Conservation (phyloP, 2,888 invertebrate species). For the Halocaridina rubra region DNA sequence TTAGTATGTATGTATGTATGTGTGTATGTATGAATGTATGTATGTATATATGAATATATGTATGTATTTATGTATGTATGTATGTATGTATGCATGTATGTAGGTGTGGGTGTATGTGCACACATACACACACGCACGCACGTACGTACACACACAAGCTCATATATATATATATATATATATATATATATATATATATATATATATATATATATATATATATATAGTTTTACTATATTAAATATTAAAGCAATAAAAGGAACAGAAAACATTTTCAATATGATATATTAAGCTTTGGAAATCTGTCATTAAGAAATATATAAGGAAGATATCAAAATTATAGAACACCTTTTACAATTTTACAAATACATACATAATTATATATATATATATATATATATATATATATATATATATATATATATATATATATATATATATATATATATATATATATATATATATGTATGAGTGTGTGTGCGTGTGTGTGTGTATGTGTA, state of each 20-base stretch:
- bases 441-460: slow-evolving; percentile 14
- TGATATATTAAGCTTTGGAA: no score
- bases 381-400: neutral
- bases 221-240: neutral
- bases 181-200: neutral
- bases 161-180: neutral
- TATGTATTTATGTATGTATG: neutral
- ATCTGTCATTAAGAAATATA: no score
- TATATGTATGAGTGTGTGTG: neutral
- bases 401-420: neutral
- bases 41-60: neutral
- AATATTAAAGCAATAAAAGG: no score
- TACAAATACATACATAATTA: neutral
- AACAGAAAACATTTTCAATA: no score
- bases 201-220: neutral
- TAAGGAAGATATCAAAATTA: no score
- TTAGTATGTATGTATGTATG: neutral
- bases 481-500: neutral
- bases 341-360: neutral
- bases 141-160: neutral
- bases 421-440: neutral
- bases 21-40: neutral
- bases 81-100: neutral
- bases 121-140: neutral
- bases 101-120: neutral